Percentiles rank a stretch among this genome's conserved stretches.
These are phyloP conservation scores for Chloropsis cyanopogon DNA, from an alignment of 2,113 vertebrate species.

Conservation along the genomic window DNA sequence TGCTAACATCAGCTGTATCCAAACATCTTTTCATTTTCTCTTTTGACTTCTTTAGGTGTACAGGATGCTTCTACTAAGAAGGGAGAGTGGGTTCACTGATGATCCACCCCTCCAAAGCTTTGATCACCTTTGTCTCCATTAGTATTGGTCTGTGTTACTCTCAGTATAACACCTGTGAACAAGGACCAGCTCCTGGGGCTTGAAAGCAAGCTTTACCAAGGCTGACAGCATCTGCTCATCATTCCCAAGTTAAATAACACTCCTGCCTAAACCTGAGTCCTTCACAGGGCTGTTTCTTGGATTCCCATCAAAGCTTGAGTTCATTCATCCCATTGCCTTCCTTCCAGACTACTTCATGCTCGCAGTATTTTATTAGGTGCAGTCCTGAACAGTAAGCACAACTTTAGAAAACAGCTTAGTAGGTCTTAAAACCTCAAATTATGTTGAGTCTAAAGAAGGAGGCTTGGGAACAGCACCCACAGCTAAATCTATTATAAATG, in stretches of 20 bases:
- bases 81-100: neutral
- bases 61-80: neutral
- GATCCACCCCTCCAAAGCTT: neutral
- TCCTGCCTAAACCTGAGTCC: neutral
- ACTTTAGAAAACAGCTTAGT: neutral
- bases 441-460: neutral
- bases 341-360: neutral
- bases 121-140: neutral
- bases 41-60: neutral
- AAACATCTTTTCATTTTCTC: neutral
- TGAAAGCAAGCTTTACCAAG: neutral
- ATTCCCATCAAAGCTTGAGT: neutral
- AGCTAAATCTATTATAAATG: neutral
- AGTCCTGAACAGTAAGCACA: neutral
- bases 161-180: neutral
- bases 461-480: neutral
- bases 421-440: neutral
- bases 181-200: neutral
- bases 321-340: neutral
- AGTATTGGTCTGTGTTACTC: neutral
- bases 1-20: neutral
- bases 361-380: neutral
- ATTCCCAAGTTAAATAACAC: neutral
- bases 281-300: neutral
- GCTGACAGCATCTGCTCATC: neutral